Evolutionary conservation across 2,888 invertebrate species (phyloP).

Genomic region (Ypsolopha scabrella): DNA sequence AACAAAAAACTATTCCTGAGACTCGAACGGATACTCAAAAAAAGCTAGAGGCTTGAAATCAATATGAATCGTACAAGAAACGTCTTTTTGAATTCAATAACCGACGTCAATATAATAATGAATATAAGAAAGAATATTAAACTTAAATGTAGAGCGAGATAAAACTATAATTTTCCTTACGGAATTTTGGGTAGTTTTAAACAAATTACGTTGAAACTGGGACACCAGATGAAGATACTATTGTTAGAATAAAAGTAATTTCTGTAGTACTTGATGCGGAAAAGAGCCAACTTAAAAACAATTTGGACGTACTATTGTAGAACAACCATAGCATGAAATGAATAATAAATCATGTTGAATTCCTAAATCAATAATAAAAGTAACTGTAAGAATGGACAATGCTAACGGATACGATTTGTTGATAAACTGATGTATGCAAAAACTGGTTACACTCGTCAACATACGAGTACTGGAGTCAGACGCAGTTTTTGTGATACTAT

Average conservation of each 20-base stretch:
- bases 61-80: too few species aligned
- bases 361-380: not conserved
- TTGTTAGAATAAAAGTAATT: not conserved
- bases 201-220: not conserved
- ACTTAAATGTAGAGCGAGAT: too few species aligned
- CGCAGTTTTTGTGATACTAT: conserved; percentile 6
- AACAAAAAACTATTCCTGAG: too few species aligned
- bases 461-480: not conserved
- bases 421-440: not conserved
- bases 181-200: not conserved
- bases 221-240: not conserved
- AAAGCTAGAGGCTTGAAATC: too few species aligned
- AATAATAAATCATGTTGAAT: not conserved
- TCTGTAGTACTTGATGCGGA: too few species aligned
- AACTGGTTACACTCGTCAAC: not conserved
- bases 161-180: too few species aligned
- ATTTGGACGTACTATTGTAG: not conserved
- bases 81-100: too few species aligned
- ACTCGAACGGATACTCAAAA: too few species aligned
- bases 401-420: conserved; percentile 1
- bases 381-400: not conserved
- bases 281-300: not conserved
- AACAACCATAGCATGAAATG: not conserved
- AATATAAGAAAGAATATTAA: too few species aligned
- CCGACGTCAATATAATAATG: too few species aligned